Conservation (phyloP, 64 coral and sea anemone species). For the Astreopora myriophthalma region DNA sequence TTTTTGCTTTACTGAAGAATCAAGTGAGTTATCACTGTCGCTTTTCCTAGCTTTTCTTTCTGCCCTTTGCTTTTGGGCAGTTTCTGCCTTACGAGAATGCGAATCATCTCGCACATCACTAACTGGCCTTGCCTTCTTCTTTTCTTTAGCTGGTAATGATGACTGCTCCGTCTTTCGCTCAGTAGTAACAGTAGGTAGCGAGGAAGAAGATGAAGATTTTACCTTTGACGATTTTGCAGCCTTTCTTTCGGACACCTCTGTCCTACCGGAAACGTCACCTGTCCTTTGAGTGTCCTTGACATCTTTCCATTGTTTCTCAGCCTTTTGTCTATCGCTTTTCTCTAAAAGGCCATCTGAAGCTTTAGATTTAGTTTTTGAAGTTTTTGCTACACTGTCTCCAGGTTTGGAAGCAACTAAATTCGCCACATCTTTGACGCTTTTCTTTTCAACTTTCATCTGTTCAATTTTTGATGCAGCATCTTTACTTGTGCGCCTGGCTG, state of each 20-base stretch:
- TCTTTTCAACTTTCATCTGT: slow-evolving; percentile 1
- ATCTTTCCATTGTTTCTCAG: slow-evolving; percentile 12
- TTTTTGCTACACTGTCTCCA: neutral
- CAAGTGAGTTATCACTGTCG: neutral
- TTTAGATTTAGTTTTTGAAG: neutral
- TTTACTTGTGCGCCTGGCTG: neutral
- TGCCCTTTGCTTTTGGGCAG: neutral
- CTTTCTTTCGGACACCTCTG: neutral
- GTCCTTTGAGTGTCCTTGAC: neutral
- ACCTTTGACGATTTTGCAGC: neutral
- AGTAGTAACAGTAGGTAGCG: neutral
- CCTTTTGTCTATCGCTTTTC: neutral
- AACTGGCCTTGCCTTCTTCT: neutral
- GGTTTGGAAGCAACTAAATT: neutral
- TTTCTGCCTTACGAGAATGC: neutral
- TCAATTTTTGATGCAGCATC: neutral
- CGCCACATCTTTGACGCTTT: neutral
- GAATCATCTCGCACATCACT: neutral
- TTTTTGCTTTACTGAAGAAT: slow-evolving; percentile 11
- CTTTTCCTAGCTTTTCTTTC: neutral
- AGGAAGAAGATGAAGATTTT: slow-evolving; percentile 15
- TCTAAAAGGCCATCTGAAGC: neutral
- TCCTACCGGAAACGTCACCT: too few species aligned
- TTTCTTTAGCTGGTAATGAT: neutral
- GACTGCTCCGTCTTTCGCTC: neutral